Base-by-base conservation (phyloP, 2,888 invertebrate genomes). In the Nebria brevicollis region DNA sequence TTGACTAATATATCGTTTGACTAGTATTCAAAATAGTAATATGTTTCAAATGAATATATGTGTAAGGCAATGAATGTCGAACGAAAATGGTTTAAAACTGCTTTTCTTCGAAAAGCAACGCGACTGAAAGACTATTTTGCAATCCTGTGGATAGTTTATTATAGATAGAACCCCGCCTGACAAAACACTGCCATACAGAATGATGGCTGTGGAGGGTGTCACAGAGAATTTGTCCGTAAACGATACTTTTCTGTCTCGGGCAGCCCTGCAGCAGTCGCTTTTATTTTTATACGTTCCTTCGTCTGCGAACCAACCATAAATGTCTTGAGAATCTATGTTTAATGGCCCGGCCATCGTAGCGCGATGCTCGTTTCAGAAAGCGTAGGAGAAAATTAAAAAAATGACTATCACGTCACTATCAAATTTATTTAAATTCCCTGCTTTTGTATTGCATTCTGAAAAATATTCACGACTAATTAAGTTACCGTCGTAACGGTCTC, bases 161-260 rank as follows among this genome's bases (percentile, higher is more conserved):
- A 34, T 34, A 34, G 34, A 34, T 34, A 34, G 34, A 34, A 34
- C 34, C 34, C 54, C 54, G 54, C 2, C 11, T 54, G 54, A 54
- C 54, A 54, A 54, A 54, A 54, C 54, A 13, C 54, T 11, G 54
- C 54, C 54, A 54, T 54, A 54, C 54, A 54, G 54, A 54, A 54
- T 34, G 34, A 34, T 54, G 8, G 73, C 43, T 26, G 73, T 25
- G 54, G 74, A 74, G 74, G 74, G 74, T 74, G 74, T 74, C 74
- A 41, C 74, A 20, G 13, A 15, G 64, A 54, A 65, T 26, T 66
- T 54, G 65, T 64, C 41, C 26, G 76, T 77, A 70, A 64, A 26
- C 72, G 72, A 77, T 77, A 72, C 72, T 72, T 72, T 72, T 77
- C 72, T 72, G 77, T 77, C 70, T 66, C 66, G 54, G 77, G 64